Base-by-base conservation (phyloP, 2,888 invertebrate genomes). In the Chydorus sphaericus region DNA sequence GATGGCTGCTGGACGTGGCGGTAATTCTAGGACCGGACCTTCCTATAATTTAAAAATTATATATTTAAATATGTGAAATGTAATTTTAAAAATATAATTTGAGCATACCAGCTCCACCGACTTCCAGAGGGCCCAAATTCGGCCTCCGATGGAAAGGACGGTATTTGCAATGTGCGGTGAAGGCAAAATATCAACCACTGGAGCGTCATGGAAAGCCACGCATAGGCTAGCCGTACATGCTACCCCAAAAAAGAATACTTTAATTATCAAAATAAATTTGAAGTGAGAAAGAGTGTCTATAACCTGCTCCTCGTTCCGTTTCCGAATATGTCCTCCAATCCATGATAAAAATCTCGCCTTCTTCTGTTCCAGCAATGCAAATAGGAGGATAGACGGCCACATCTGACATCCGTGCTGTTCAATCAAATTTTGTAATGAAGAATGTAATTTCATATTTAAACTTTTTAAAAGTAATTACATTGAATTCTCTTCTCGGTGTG, bases 301-400 rank as follows among this genome's bases (percentile, higher is more conserved):
- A n/a, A 55, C 55, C 55, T 31, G 49, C 49, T 20, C 55, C 55
- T 23, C 49, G 48, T 16, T 55, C 55, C 14, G 23, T 49, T 31
- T 55, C 55, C 3, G 36, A 28, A 36, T 29, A 55, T n/a, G 31
- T 55, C 36, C 39, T 55, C 55, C 55, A 55, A 30, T 55, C 55
- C 1, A 33, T 39, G 49, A 55, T 49, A 14, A 48, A 33, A 18
- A 55, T 36, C 26, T 55, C 55, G 6, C 55, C 55, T 33, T 55
- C 55, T 7, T 55, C 48, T 2, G 48, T 55, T 48, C 55, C 55
- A n/a, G 49, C 48, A 16, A 55, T 23, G 49, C 55, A 55, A 20
- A 55, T 48, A 8, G 55, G 39, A 3, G 55, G 55, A 23, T 38
- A 55, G 1, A 14, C n/a, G n/a, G 18, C 33, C 31, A 51, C 30